These are phyloP conservation scores for Alligator sinensis DNA, from an alignment of 2,113 vertebrate species.

Conservation along the genomic window DNA sequence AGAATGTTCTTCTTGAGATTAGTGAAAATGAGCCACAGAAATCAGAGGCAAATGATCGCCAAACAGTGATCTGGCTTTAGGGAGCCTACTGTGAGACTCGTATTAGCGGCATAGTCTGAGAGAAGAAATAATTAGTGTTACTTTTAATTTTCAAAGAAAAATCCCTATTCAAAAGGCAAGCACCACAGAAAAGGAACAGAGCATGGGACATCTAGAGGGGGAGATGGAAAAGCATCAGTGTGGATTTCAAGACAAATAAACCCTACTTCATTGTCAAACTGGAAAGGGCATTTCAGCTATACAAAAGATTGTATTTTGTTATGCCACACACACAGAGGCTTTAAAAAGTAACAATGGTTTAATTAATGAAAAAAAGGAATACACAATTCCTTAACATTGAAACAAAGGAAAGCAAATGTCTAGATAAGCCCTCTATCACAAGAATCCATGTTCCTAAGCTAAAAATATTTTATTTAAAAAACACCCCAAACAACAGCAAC, in stretches of 20 bases:
- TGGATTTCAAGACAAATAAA: background rate
- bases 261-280: background rate
- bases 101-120: background rate
- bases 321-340: background rate
- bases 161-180: background rate
- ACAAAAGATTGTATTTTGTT: background rate
- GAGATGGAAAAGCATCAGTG: background rate
- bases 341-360: constrained; percentile 8
- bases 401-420: constrained; percentile 36
- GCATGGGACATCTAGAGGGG: background rate
- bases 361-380: constrained; percentile 5
- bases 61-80: background rate
- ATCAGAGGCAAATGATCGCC: background rate
- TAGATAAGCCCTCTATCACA: constrained; percentile 39
- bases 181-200: background rate
- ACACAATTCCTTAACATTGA: constrained; percentile 19
- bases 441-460: background rate
- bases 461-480: constrained; percentile 20
- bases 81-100: background rate
- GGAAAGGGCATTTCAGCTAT: background rate
- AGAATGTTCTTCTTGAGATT: background rate
- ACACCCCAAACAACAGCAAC: background rate
- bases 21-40: background rate
- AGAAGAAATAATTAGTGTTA: background rate
- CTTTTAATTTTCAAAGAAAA: background rate